These are phyloP conservation scores for Varanus komodoensis DNA, from an alignment of 2,113 vertebrate species.

Conservation along the genomic window DNA sequence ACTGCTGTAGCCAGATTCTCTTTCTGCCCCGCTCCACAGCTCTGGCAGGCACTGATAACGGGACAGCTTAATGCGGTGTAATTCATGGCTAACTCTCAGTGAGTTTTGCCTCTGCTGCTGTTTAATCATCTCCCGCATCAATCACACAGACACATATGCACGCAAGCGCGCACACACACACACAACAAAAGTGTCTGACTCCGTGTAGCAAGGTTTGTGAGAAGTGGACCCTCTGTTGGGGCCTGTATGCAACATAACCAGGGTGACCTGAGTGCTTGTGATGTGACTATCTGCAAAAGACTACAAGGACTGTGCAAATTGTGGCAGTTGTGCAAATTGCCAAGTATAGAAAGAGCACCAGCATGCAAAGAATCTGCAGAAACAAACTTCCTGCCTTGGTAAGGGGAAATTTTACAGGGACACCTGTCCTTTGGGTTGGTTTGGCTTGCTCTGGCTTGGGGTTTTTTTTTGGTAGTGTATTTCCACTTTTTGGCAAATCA, in stretches of 20 bases:
- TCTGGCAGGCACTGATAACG: not conserved
- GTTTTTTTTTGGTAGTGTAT: no score
- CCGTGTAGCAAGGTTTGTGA: not conserved
- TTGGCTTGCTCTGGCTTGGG: no score
- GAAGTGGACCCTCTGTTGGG: not conserved
- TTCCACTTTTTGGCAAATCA: no score
- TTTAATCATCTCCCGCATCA: not conserved
- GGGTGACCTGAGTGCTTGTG: no score
- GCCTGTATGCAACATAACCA: no score
- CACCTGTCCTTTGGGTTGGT: no score
- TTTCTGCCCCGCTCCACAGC: not conserved
- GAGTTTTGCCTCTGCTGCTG: not conserved
- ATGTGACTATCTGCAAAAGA: no score
- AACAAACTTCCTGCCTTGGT: not conserved
- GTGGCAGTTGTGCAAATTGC: not conserved
- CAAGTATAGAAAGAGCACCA: not conserved
- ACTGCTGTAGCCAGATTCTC: not conserved
- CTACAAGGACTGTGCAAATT: no score
- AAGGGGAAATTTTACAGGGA: no score
- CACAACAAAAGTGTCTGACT: no score
- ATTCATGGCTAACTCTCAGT: not conserved
- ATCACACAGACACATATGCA: not conserved
- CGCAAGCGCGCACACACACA: no score
- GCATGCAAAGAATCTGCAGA: not conserved
- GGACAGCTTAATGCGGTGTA: not conserved